Base-by-base conservation (phyloP, 1,140 invertebrate species). In the Venturia canescens region DNA sequence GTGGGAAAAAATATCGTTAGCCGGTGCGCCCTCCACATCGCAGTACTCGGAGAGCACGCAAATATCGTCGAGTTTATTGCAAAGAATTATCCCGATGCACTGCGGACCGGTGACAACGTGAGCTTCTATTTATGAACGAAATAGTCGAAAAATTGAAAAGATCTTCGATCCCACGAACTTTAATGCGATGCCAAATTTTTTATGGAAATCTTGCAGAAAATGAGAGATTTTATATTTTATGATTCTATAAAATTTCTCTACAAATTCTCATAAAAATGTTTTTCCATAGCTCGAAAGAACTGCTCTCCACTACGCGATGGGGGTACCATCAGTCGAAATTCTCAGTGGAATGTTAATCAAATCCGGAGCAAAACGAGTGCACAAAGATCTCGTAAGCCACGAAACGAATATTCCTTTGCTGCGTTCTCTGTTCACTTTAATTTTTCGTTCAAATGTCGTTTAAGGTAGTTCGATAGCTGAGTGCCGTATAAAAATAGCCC, bases 261-360 rank as follows among this genome's bases (percentile, higher is more conserved):
- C n/a, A n/a, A n/a, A n/a, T 57, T 57, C 21, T 57, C n/a, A 6
- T 63, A 76, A 80, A 78, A 26, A 18, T 48, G 74, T 69, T 60
- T 63, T 72, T 44, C 48, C 72, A 66, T 89, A 98, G 97, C 88
- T 98, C 91, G 96, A 97, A 86, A 94, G 97, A 86, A 97, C 96
- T 1, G 94, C 96, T 7, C 91, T 98, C 34, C 97, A 98, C 89
- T 98, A 98, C 88, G 96, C 97, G 0, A 97, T 98, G 97, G 97
- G 96, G 16, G 94, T 97, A 3, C 95, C 96, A 66, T 94, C 96
- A 77, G 95, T 97, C 53, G 97, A 98, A 90, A 93, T 93, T 3
- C 91, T 97, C 18, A 97, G 96, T 84, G 93, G 94, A 75, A 94
- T 97, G 72, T 91, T 98, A 0, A 97, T 97, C 27, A 94, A 95